Percentiles rank a stretch among this genome's conserved stretches.
phyloP scores from a whole-genome alignment of 2,797 vertebrate genomes.

The Cyprinella venusta region DNA sequence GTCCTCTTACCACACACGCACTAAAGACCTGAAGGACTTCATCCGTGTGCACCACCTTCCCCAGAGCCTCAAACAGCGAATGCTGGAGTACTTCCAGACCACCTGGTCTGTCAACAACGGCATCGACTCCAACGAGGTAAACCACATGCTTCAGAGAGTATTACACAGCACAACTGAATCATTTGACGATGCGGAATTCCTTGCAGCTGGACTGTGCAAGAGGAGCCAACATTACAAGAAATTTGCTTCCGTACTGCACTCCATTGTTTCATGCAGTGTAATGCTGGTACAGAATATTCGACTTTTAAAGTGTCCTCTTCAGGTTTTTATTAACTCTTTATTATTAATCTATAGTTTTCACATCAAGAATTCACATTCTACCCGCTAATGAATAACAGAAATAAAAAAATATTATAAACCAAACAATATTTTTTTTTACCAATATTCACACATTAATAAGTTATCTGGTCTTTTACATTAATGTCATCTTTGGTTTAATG shows the following conservation, averaged over 20 bases:
- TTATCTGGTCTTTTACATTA: not conserved
- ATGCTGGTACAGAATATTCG: not conserved
- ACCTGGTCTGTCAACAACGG: slow-evolving; percentile 98
- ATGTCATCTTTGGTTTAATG: not conserved
- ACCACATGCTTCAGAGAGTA: slow-evolving; percentile 26
- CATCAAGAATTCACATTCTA: no score
- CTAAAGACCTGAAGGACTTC: slow-evolving; percentile 97
- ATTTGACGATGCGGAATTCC: slow-evolving; percentile 14
- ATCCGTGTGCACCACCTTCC: slow-evolving; percentile 96
- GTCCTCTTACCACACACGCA: slow-evolving; percentile 97
- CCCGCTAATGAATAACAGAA: no score
- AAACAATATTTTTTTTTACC: not conserved
- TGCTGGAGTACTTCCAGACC: slow-evolving; percentile 98
- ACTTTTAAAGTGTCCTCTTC: not conserved
- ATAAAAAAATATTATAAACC: not conserved
- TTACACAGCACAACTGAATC: slow-evolving; percentile 4
- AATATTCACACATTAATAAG: not conserved
- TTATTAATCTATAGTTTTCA: no score
- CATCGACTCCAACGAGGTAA: slow-evolving; percentile 95
- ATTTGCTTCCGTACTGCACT: not conserved
- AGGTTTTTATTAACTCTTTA: not conserved
- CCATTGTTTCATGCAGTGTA: not conserved
- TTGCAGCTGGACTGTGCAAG: slow-evolving; percentile 23
- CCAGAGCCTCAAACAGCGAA: slow-evolving; percentile 94
- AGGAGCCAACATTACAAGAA: not conserved